Evolutionary conservation across 1,140 invertebrate species (phyloP), one percentile per base, ranked within the genome.

Genomic region (Tetramorium simillimum): DNA sequence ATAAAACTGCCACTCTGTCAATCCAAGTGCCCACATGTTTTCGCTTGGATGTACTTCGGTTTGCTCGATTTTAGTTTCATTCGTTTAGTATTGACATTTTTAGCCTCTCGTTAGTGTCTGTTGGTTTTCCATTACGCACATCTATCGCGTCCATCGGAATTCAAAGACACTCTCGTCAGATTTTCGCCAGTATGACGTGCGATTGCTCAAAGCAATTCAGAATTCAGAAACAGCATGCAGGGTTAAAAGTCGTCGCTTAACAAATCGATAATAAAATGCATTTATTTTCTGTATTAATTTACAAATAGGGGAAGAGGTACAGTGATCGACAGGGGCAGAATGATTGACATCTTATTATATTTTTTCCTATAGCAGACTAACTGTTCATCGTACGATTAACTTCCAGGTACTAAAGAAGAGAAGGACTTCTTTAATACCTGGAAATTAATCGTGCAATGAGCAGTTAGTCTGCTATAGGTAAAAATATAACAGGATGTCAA

Each of bases 61-160:
- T 84, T 60, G 70, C 16, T 75, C 69, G 14, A 75, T 75, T 73
- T 82, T 33, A 40, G 24, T 67, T 46, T 49, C 40, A 60, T 46
- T 40, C 80, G 56, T 84, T 82, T 84, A 73, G 28, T 62, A 84
- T 60, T 58, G 80, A 75, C 69, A 28, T 84, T 84, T 75, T 75
- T 73, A 84, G 10, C n/a, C 69, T 62, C 69, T 62, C 33, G 80
- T 84, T 84, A 75, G 69, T 62, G 37, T 5, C 24, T 73, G 53
- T 82, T 46, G n/a, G 28, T 72, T 56, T 81, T 82, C 37, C n/a
- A 75, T 84, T 49, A 75, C n/a, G 37, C 24, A 28, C 14, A 60
- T 60, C 72, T 33, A 24, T 40, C 5, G 58, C 56, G 24, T 72
- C 10, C 9, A 58, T 58, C 40, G 28, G 18, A 46, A 67, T 67